phyloP scores from a whole-genome alignment of 2,797 vertebrate genomes.

The Hoplostethus atlanticus region DNA sequence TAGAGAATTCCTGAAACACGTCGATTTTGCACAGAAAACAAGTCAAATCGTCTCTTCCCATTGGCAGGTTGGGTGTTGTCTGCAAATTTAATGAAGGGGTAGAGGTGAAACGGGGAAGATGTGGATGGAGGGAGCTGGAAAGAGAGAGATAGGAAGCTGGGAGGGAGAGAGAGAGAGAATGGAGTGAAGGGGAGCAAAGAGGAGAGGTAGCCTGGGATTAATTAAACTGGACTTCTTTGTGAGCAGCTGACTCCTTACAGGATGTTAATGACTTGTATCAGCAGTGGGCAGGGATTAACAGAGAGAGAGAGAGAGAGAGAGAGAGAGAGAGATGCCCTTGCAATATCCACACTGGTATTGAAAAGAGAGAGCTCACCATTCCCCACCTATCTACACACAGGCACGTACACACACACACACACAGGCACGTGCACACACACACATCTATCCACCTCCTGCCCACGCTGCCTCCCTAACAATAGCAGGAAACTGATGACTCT shows the following conservation, averaged over 20 bases:
- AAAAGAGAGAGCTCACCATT: neutral
- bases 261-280: conserved; percentile 56
- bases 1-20: too few relatives aligned
- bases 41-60: too few relatives aligned
- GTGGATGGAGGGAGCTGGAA: neutral
- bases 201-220: conserved; percentile 47
- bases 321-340: conserved; percentile 6
- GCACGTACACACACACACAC: neutral
- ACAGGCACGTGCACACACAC: neutral
- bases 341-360: neutral
- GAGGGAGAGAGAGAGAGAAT: neutral
- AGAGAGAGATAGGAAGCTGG: neutral
- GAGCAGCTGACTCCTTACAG: conserved; percentile 41
- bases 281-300: conserved; percentile 54
- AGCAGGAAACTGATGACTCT: conserved; percentile 6
- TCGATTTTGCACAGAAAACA: too few relatives aligned
- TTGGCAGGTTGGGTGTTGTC: too few relatives aligned
- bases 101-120: neutral
- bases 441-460: conserved; percentile 2
- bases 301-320: neutral
- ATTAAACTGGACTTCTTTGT: conserved; percentile 50
- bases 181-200: conserved; percentile 1
- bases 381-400: neutral
- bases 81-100: neutral
- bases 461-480: neutral